Conservation (phyloP, 2,888 invertebrate genomes). For the Phasia obesa region DNA sequence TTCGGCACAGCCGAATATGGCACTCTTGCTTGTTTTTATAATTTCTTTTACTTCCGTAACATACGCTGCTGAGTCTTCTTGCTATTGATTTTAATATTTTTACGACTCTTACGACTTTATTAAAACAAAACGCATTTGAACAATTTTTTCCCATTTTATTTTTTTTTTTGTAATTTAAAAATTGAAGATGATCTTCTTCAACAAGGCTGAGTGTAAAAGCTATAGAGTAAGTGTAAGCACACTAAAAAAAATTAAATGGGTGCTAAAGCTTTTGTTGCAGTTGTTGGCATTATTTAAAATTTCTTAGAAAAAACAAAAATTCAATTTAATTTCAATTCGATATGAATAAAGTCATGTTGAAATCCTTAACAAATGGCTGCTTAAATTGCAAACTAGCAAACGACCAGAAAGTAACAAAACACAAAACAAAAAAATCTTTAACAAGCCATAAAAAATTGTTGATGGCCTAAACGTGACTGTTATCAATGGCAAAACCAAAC, state of each 20-base stretch:
- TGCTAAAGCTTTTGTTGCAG: constrained; percentile 7
- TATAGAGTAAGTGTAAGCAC: neutral
- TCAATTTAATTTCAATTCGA: constrained; percentile 44
- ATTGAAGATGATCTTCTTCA: constrained; percentile 51
- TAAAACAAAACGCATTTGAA: neutral
- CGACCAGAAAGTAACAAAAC: too few species aligned
- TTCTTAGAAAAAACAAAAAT: constrained; percentile 63
- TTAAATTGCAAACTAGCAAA: constrained; percentile 46
- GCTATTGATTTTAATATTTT: too few species aligned
- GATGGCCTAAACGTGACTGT: constrained; percentile 68
- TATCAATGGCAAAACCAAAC: constrained; percentile 59
- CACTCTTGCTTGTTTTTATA: too few species aligned
- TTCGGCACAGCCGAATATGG: too few species aligned
- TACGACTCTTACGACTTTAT: neutral
- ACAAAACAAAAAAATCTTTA: constrained; percentile 8
- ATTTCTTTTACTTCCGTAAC: too few species aligned
- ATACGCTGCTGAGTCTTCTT: too few species aligned
- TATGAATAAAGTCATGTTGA: constrained; percentile 47
- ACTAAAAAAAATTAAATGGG: constrained; percentile 1
- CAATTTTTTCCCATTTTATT: too few species aligned
- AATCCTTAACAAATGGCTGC: constrained; percentile 41
- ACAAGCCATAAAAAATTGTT: constrained; percentile 51
- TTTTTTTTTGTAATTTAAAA: neutral
- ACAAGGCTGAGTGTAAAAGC: constrained; percentile 2
- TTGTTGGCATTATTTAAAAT: constrained; percentile 59